Conservation (phyloP, 37 sponge, comb jelly and placozoan species). For the Beroe forskalii region DNA sequence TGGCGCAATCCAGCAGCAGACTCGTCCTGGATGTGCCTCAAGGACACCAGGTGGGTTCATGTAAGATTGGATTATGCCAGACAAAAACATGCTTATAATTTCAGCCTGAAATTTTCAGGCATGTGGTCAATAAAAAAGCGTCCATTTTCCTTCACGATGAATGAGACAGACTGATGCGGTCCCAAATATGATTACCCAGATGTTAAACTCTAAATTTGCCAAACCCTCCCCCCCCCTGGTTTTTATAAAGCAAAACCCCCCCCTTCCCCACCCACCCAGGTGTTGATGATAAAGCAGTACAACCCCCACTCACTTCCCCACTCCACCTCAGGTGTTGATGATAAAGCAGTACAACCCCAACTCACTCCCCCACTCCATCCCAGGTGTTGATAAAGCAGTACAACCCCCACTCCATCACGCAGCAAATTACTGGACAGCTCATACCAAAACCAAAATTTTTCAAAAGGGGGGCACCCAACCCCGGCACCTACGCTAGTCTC, state of each 20-base stretch:
- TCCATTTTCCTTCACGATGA: no score
- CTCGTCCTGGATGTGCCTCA: constrained; percentile 39
- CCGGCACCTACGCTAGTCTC: constrained; percentile 30
- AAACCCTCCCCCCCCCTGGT: no score
- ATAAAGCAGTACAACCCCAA: not conserved
- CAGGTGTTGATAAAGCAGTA: not conserved
- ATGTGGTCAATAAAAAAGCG: no score
- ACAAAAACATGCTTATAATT: not conserved
- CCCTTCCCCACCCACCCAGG: not conserved
- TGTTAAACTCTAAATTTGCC: no score
- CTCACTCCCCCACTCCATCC: no score
- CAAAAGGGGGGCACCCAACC: not conserved
- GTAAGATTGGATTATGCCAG: not conserved
- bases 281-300: not conserved
- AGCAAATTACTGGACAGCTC: not conserved
- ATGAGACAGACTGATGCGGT: no score
- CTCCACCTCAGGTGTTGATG: not conserved
- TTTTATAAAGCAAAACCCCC: not conserved
- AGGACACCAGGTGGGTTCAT: not conserved
- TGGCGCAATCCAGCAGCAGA: not conserved
- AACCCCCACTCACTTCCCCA: not conserved
- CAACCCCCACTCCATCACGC: constrained; percentile 21
- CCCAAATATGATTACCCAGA: no score
- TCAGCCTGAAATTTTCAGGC: no score
- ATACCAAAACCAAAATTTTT: not conserved